Evolutionary conservation across 2,888 invertebrate genomes (phyloP).

Genomic region (Ophion obscuratus): DNA sequence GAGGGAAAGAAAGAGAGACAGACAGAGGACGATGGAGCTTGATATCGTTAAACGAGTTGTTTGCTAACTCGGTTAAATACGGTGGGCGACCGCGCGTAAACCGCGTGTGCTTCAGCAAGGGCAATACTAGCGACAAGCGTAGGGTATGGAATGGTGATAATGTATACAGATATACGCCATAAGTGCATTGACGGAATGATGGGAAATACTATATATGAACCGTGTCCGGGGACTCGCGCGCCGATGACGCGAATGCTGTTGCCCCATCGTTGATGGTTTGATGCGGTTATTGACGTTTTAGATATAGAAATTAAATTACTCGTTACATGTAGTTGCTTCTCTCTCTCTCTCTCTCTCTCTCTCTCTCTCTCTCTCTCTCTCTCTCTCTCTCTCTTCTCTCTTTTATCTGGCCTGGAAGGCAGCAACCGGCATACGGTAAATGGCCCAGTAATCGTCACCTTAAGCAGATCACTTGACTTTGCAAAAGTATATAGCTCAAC

Average conservation of each 20-base stretch:
- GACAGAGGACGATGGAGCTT: constrained; percentile 72
- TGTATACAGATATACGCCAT: neutral
- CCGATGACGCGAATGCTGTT: constrained; percentile 58
- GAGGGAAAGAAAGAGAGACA: constrained; percentile 28
- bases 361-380: constrained; percentile 67
- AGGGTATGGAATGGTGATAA: constrained; percentile 18
- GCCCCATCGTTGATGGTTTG: constrained; percentile 79
- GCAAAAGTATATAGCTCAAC: too few species aligned
- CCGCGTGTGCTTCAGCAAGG: constrained; percentile 72
- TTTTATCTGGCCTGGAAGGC: neutral
- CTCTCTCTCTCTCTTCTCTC: constrained; percentile 46
- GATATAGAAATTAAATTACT: constrained; percentile 82
- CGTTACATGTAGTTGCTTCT: constrained; percentile 79
- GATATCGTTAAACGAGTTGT: constrained; percentile 84
- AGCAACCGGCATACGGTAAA: too few species aligned
- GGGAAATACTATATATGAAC: constrained; percentile 45
- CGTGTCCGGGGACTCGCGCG: constrained; percentile 58
- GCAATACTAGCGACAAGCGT: constrained; percentile 58
- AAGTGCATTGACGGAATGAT: constrained; percentile 21
- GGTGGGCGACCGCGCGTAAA: constrained; percentile 70
- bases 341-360: constrained; percentile 28
- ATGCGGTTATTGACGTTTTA: constrained; percentile 84
- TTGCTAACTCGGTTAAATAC: constrained; percentile 83
- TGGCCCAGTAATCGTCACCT: too few species aligned
- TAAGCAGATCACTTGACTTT: too few species aligned